Conservation (phyloP, 30 jellyfish, hydroid and myxozoan species). For the Cassiopea andromeda region DNA sequence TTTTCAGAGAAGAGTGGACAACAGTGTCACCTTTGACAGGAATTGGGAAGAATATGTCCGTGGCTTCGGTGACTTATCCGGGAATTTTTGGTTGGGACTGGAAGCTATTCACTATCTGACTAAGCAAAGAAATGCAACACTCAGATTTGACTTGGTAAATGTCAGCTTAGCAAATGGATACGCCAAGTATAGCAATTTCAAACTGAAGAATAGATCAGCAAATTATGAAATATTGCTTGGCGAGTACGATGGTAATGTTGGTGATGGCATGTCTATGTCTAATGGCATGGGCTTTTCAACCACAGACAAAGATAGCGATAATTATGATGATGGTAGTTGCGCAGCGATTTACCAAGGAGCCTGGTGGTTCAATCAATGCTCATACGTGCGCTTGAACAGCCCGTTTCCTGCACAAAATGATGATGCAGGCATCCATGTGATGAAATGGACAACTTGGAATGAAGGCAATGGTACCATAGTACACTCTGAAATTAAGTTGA, state of each 20-base stretch:
- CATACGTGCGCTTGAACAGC: conserved; percentile 19
- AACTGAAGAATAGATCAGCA: not conserved
- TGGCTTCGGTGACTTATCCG: conserved; percentile 37
- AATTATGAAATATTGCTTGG: not conserved
- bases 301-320: conserved; percentile 3
- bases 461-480: conserved; percentile 2
- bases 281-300: conserved; percentile 24
- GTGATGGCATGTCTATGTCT: conserved; percentile 19
- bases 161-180: not conserved
- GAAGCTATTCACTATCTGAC: conserved; percentile 40
- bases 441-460: conserved; percentile 19
- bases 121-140: conserved; percentile 1
- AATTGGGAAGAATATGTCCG: conserved; percentile 20
- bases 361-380: conserved; percentile 29
- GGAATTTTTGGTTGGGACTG: conserved; percentile 52
- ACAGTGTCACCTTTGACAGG: conserved; percentile 21
- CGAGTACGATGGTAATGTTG: conserved; percentile 11
- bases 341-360: conserved; percentile 5
- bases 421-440: not conserved
- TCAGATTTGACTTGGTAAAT: conserved; percentile 20
- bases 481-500: conserved; percentile 16
- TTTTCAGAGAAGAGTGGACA: conserved; percentile 17
- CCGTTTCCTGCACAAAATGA: not conserved
- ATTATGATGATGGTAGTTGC: not conserved
- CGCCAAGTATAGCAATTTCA: conserved; percentile 8